Percentiles rank a stretch among this genome's conserved stretches.
Conservation (phyloP, 1,140 invertebrate species). For the Idris sp. region DNA sequence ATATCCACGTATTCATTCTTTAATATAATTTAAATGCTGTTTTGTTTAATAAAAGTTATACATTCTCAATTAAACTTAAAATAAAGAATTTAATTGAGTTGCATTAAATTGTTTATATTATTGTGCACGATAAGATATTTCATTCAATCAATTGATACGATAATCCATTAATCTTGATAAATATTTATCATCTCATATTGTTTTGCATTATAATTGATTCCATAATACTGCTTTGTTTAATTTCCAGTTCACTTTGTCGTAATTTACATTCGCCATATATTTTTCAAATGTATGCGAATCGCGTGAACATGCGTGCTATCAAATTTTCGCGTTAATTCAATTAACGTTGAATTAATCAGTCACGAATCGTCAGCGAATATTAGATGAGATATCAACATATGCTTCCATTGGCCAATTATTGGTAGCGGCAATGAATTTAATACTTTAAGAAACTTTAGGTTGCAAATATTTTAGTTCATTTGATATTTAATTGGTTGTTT, state of each 20-base stretch:
- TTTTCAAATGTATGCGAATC: conserved; percentile 33
- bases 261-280: conserved; percentile 46
- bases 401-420: conserved; percentile 10
- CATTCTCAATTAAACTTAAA: no score
- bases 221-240: conserved; percentile 44
- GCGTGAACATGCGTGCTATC: conserved; percentile 17
- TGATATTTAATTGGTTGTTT: no score
- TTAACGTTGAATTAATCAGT: conserved; percentile 48
- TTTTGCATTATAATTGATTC: conserved; percentile 60
- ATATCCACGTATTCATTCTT: no score
- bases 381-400: conserved; percentile 18
- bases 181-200: conserved; percentile 56
- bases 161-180: conserved; percentile 58
- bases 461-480: no score
- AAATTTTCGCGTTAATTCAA: conserved; percentile 51
- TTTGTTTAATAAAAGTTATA: no score
- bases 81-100: neutral
- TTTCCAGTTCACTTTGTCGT: conserved; percentile 35
- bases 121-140: conserved; percentile 42
- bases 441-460: no score
- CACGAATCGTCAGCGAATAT: conserved; percentile 33
- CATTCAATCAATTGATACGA: conserved; percentile 42
- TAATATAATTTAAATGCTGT: no score
- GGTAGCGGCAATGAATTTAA: conserved; percentile 30
- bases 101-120: conserved; percentile 40